Base-by-base conservation (phyloP, 2,113 vertebrate species). In the Indicator indicator region DNA sequence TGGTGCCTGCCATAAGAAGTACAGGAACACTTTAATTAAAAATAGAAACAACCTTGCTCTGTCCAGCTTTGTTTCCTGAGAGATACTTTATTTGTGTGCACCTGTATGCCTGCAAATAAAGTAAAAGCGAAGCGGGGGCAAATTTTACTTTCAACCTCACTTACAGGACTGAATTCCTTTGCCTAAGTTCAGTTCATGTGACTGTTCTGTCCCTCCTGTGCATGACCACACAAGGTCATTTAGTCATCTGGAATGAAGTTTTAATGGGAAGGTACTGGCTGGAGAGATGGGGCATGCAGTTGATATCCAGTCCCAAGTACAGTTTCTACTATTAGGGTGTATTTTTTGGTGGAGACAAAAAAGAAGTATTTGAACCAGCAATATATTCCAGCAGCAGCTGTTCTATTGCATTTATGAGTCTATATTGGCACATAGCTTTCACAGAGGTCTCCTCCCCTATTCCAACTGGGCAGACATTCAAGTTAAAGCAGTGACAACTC, bases 151-250 rank as follows among this genome's bases (percentile, higher is more conserved):
- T 52, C 74, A 67, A 48, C 28, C 18, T 64, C 33, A 68, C 62
- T 64, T 54, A 48, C 33, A 90, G 33, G 73, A 83, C 58, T 81
- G 63, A 92, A 95, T 93, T 88, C 88, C 86, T 94, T 63, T 6
- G 7, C 33, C 64, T 88, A 88, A 88, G 88, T 94, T 92, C 88
- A 88, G 42, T 72, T 85, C 84, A 86, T 82, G 59, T 89, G 94
- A 91, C 81, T 69, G 28, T 36, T 77, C 67, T 23, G 44, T 55
- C 24, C 52, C 33, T 32, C 27, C 36, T n/a, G 14, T 38, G 62
- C 46, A 70, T 3, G 30, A 79, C 46, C 68, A 82, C 36, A 48
- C 24, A 67, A 62, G 59, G 59, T 85, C 71, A 79, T 26, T 26
- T 75, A 74, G n/a, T 82, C 40, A 44, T 59, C 20, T 90, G 79